These are phyloP conservation scores for Bovichtus variegatus DNA, from an alignment of 2,797 vertebrate genomes.

Conservation along the genomic window DNA sequence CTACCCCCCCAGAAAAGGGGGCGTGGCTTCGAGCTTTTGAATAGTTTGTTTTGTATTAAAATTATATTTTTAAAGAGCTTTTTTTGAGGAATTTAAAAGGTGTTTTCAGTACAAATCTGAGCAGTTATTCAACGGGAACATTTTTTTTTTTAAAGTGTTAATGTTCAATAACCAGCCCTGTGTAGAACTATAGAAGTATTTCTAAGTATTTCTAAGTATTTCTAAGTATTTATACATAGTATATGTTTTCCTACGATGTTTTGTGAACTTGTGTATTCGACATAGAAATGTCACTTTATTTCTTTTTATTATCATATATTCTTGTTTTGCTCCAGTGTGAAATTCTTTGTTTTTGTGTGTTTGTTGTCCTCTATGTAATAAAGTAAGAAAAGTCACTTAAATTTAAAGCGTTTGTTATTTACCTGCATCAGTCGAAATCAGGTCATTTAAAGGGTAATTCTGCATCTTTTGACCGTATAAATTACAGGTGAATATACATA, in stretches of 20 bases:
- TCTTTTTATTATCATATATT: neutral
- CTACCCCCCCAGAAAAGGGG: too few species aligned
- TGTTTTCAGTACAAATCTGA: neutral
- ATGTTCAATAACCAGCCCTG: neutral
- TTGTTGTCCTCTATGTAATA: neutral
- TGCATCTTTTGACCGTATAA: too few species aligned
- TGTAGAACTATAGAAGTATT: too few species aligned
- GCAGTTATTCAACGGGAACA: neutral
- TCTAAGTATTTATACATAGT: neutral
- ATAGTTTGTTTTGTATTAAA: too few species aligned
- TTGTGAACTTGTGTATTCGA: neutral
- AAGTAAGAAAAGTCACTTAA: neutral
- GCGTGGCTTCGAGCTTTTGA: too few species aligned
- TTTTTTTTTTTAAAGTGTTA: too few species aligned
- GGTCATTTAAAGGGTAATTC: too few species aligned
- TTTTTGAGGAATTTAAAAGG: neutral
- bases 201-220: too few species aligned
- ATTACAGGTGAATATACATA: too few species aligned
- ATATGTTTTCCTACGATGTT: too few species aligned
- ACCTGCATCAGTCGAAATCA: too few species aligned
- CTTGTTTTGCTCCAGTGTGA: neutral
- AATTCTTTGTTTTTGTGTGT: neutral
- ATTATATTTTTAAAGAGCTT: neutral
- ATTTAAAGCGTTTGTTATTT: neutral
- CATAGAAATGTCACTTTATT: too few species aligned